Conservation (phyloP, 2,888 invertebrate genomes). For the Linnaemya vulpina region DNA sequence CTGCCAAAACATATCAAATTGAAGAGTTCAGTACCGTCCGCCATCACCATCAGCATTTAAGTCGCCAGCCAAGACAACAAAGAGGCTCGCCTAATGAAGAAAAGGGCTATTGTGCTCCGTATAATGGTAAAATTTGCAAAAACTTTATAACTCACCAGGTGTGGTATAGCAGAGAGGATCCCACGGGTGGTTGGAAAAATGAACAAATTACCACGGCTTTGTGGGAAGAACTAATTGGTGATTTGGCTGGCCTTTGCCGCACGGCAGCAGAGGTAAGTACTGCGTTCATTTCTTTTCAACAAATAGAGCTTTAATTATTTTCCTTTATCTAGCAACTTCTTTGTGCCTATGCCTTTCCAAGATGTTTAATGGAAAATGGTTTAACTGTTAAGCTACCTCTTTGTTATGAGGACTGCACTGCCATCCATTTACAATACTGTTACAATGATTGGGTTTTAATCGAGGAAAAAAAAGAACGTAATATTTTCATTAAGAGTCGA, state of each 20-base stretch:
- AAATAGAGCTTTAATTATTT: too few species aligned
- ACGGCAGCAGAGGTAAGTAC: constrained; percentile 90
- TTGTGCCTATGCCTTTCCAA: constrained; percentile 96
- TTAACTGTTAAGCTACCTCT: constrained; percentile 89
- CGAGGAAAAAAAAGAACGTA: constrained; percentile 92
- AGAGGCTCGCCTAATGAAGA: constrained; percentile 74
- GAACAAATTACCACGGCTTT: constrained; percentile 92
- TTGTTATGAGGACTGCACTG: constrained; percentile 97
- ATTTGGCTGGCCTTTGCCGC: constrained; percentile 91
- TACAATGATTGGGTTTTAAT: constrained; percentile 96
- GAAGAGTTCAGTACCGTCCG: constrained; percentile 63
- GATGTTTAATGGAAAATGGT: constrained; percentile 88
- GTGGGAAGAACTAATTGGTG: constrained; percentile 93
- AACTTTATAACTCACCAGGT: constrained; percentile 87
- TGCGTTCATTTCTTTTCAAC: not conserved
- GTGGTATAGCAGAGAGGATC: constrained; percentile 89
- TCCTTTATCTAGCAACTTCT: constrained; percentile 88
- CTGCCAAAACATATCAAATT: constrained; percentile 50
- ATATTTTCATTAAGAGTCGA: constrained; percentile 90
- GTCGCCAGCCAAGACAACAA: constrained; percentile 72
- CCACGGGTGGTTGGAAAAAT: constrained; percentile 88
- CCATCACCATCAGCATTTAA: constrained; percentile 76
- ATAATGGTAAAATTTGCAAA: constrained; percentile 92
- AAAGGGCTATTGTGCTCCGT: constrained; percentile 91
- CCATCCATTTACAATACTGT: constrained; percentile 94